Conservation (phyloP, 2,888 invertebrate genomes). For the Tenthredo notha region DNA sequence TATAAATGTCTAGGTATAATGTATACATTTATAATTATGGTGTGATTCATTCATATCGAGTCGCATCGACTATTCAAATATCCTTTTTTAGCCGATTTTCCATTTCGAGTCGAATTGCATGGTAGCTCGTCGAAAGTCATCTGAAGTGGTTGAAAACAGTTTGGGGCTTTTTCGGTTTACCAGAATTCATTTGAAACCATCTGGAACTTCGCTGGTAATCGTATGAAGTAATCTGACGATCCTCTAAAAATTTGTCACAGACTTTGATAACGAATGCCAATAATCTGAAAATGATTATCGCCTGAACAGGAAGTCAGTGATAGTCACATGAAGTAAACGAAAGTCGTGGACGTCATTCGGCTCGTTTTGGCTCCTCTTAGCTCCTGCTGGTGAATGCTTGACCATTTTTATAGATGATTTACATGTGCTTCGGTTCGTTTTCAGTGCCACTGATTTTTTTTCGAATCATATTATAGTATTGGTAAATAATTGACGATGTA, state of each 20-base stretch:
- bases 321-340: neutral
- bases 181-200: neutral
- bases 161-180: neutral
- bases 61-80: neutral
- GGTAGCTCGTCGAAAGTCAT: neutral
- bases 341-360: neutral
- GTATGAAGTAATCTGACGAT: neutral
- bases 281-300: neutral
- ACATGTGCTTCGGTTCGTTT: neutral
- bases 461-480: too few relatives aligned
- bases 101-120: constrained; percentile 1
- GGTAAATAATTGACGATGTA: neutral
- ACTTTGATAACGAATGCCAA: neutral
- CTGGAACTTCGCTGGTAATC: neutral
- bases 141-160: neutral
- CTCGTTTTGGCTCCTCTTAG: neutral
- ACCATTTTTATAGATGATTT: neutral
- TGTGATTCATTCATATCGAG: constrained; percentile 31
- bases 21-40: neutral
- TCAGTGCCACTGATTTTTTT: neutral
- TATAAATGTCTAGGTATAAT: neutral
- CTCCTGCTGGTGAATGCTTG: neutral
- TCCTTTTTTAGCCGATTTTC: neutral
- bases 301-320: neutral
- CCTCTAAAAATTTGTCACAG: neutral